These are phyloP conservation scores for Uloborus diversus DNA, from an alignment of 1,140 invertebrate genomes.

Conservation along the genomic window DNA sequence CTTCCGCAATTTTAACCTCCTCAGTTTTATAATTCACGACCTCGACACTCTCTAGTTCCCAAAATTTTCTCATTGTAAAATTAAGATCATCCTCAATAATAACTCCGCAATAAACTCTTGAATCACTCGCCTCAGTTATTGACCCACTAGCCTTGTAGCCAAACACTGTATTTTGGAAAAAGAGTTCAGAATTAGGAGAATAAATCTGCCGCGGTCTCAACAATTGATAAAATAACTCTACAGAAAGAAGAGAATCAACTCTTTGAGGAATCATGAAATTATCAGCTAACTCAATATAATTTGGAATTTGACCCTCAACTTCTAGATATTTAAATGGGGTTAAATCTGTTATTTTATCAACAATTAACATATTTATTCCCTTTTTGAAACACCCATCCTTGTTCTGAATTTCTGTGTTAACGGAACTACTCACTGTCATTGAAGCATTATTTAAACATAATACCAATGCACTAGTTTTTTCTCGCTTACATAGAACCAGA, in stretches of 20 bases:
- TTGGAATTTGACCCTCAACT: background rate
- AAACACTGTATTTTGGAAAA: background rate
- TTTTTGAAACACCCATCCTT: background rate
- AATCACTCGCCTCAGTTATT: background rate
- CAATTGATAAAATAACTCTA: background rate
- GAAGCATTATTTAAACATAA: background rate
- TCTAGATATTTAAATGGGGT: background rate
- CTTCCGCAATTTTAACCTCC: background rate
- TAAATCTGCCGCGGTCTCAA: background rate
- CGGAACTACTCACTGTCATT: background rate
- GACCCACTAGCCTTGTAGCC: background rate
- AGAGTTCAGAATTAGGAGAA: background rate
- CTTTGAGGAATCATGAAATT: conserved; percentile 2
- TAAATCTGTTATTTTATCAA: background rate
- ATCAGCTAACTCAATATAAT: background rate
- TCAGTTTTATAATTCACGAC: background rate
- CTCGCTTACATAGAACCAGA: too few species aligned
- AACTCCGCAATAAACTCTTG: background rate
- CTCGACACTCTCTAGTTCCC: background rate
- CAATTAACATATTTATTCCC: background rate
- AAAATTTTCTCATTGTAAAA: background rate
- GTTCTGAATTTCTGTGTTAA: background rate
- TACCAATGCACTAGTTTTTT: background rate
- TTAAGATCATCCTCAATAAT: too few species aligned
- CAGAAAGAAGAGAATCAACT: background rate